Evolutionary conservation across 2,113 vertebrate genomes (phyloP), one percentile per base, ranked within the genome.

Genomic region (Morphnarchus princeps): DNA sequence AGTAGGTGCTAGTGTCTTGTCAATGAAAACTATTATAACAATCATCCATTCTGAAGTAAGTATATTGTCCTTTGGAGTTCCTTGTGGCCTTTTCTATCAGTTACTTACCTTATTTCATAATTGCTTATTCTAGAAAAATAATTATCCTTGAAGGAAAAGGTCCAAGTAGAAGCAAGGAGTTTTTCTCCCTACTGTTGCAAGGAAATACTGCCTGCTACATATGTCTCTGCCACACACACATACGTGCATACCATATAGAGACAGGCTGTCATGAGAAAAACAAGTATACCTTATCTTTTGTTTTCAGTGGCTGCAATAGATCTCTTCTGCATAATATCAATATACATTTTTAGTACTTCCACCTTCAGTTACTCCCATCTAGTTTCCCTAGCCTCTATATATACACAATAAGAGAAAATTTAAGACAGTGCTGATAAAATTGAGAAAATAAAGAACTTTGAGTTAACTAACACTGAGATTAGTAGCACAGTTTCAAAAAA

Each of bases 391-490:
- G 17, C 11, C 13, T 59, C 29, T 36, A n/a, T 1, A n/a, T 4
- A 17, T 5, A 58, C 2, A 65, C 38, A 94, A 38, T 36, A 66
- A n/a, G 7, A 69, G 13, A 83, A 83, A 58, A 80, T 28, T 22
- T 43, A 47, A 54, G 17, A n/a, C 11, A 78, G 8, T 0, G 0
- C 28, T 55, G 40, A 49, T 31, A 67, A 86, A 89, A 81, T 4
- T 45, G 20, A 71, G 49, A 54, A 92, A 82, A 62, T 3, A 20
- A 83, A 92, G 70, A 84, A 72, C 59, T 73, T n/a, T 85, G 67
- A 89, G 58, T 80, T 93, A 97, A 93, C 90, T 93, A 86, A 74
- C 57, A 74, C 20, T 31, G 88, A 95, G 84, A 82, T 73, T 73
- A 83, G 80, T 67, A 93, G 50, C 54, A 82, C 8, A 69, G 58